Conservation (phyloP, 2,797 vertebrate genomes). For the Neopelma chrysocephalum region DNA sequence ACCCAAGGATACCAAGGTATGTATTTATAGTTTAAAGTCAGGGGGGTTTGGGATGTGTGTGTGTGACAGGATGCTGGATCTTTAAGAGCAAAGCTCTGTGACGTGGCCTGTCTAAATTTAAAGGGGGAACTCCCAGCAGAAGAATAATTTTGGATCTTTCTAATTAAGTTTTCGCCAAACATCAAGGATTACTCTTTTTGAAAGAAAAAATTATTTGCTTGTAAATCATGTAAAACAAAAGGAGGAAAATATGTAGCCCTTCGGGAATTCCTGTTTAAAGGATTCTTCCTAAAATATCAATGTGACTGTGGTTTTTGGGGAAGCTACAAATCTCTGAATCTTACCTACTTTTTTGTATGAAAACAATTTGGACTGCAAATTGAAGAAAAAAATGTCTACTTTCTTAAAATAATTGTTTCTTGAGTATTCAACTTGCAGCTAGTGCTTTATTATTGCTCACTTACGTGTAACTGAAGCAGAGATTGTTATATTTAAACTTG, state of each 20-base stretch:
- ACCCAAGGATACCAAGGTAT: slow-evolving; percentile 95
- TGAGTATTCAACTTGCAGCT: not conserved
- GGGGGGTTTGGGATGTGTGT: rapidly evolving
- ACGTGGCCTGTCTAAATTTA: not conserved
- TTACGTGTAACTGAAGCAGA: not conserved
- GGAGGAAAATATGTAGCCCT: not conserved
- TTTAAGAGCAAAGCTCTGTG: not conserved
- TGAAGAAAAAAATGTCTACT: not conserved
- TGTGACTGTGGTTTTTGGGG: not conserved
- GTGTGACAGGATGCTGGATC: not conserved
- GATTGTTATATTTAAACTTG: not conserved
- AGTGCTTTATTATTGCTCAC: not conserved
- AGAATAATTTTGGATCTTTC: not conserved
- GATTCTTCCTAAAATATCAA: not conserved
- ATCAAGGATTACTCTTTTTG: not conserved
- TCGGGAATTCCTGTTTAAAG: not conserved
- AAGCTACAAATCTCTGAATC: not conserved
- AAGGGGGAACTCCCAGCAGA: not conserved
- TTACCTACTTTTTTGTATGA: not conserved
- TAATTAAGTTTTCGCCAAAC: not conserved
- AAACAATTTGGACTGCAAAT: not conserved
- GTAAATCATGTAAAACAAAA: not conserved
- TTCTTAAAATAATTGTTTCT: not conserved
- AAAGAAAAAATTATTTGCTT: not conserved
- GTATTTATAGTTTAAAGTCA: not conserved